Conservation (phyloP, 1,140 invertebrate species). For the Colletes latitarsis region DNA sequence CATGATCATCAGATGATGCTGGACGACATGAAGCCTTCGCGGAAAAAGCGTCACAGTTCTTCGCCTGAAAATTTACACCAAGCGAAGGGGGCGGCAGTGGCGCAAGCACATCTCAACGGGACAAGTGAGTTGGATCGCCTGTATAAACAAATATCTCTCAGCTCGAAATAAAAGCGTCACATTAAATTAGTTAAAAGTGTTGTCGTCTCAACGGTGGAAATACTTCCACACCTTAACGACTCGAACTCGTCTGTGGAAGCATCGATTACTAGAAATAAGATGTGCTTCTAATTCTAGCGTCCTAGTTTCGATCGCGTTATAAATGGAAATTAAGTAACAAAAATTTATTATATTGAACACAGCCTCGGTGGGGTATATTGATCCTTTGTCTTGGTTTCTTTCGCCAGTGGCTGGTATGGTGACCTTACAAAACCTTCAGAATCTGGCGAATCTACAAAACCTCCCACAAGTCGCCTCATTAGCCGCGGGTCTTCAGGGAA, state of each 20-base stretch:
- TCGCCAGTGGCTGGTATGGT: slow-evolving; percentile 88
- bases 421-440: slow-evolving; percentile 89
- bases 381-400: neutral
- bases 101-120: slow-evolving; percentile 85
- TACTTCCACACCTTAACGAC: no score
- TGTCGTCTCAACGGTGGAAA: no score
- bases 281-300: no score
- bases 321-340: no score
- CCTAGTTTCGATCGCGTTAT: no score
- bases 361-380: no score
- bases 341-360: no score
- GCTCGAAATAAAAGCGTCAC: no score
- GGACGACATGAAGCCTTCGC: slow-evolving; percentile 76
- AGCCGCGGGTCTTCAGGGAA: slow-evolving; percentile 87
- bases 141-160: neutral
- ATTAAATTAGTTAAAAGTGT: no score
- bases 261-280: no score
- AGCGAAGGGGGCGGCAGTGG: slow-evolving; percentile 78
- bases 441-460: slow-evolving; percentile 86
- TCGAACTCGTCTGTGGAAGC: no score
- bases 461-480: slow-evolving; percentile 86
- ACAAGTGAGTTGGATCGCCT: slow-evolving; percentile 84
- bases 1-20: slow-evolving; percentile 80
- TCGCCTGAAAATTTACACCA: slow-evolving; percentile 79
- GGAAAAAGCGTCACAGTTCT: slow-evolving; percentile 74